Evolutionary conservation across 2,113 vertebrate species (phyloP).

Genomic region (Sitta europaea): DNA sequence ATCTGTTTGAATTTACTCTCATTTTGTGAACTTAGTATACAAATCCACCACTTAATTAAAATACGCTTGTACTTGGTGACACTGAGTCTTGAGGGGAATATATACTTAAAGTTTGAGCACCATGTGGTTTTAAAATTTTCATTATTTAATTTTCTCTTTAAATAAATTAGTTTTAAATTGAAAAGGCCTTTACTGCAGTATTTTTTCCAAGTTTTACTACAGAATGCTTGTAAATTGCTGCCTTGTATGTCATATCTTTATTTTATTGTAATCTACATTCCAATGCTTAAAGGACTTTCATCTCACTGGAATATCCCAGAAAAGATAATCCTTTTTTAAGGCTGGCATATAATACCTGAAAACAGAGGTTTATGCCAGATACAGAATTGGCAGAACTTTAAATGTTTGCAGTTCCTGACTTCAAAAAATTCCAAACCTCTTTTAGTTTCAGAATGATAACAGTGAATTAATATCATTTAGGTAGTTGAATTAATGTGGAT

Average conservation of each 20-base stretch:
- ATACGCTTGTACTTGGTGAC: neutral
- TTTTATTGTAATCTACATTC: neutral
- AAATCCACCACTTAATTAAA: neutral
- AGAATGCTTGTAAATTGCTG: neutral
- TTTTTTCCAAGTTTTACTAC: neutral
- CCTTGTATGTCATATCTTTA: neutral
- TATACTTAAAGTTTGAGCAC: neutral
- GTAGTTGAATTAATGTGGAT: neutral
- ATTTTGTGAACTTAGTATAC: neutral
- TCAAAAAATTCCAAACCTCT: rapidly evolving
- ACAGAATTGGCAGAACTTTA: neutral
- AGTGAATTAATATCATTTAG: neutral
- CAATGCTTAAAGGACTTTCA: neutral
- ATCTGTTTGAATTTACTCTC: neutral
- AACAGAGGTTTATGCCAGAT: neutral
- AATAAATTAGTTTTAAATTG: neutral
- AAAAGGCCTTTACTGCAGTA: neutral
- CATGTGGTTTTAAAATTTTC: neutral
- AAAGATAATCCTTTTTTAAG: neutral
- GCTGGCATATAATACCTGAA: neutral
- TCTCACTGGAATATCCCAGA: neutral
- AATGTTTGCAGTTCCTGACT: neutral
- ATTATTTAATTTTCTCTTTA: neutral
- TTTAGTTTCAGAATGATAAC: neutral
- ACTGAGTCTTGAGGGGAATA: neutral